Evolutionary conservation across 2,797 vertebrate species (phyloP).

Genomic region (Myotis findleyi): DNA sequence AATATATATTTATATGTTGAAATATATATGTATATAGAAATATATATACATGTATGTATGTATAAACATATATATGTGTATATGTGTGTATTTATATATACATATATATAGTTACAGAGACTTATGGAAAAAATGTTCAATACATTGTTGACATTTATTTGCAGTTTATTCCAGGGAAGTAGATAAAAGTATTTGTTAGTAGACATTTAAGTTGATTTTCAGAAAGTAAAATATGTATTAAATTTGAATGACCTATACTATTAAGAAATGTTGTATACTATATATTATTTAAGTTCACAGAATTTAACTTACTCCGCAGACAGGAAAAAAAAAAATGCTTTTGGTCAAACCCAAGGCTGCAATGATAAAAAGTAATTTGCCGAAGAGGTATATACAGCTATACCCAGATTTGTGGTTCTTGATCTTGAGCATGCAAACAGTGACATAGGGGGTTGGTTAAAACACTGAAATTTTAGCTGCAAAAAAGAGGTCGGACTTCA

Average conservation of each 20-base stretch:
- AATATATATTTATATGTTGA: neutral
- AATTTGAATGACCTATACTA: neutral
- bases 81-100: neutral
- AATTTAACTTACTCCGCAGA: neutral
- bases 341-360: neutral
- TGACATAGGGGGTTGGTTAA: neutral
- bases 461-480: neutral
- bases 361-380: neutral
- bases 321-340: neutral
- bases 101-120: neutral
- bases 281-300: neutral
- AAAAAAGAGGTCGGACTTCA: neutral
- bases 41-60: too few species aligned
- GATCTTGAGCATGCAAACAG: neutral
- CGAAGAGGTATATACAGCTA: neutral
- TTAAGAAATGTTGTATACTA: neutral
- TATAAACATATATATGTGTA: neutral
- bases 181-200: neutral
- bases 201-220: neutral
- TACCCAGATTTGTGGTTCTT: neutral
- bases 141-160: neutral
- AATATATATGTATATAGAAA: neutral
- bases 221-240: neutral
- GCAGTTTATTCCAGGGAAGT: neutral
- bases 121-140: neutral